Base-by-base conservation (phyloP, 2,888 invertebrate genomes). In the Suillia variegata region DNA sequence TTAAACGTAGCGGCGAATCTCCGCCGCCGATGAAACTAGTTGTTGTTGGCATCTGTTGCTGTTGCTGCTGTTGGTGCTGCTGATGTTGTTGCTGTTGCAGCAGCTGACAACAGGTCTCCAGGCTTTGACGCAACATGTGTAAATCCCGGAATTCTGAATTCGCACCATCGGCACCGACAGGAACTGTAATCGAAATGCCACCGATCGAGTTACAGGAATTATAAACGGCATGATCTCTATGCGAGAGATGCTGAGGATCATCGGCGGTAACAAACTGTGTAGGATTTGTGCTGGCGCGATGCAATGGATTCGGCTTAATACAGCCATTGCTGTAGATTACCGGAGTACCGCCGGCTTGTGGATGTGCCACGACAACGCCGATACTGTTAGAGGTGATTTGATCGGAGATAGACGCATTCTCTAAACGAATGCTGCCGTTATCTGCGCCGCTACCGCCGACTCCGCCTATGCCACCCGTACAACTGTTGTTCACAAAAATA, bases 21-120 rank as follows among this genome's bases (percentile, higher is more conserved):
- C 52, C 65, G 24, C n/a, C 26, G n/a, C 24, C 24, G 38, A 5
- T n/a, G 26, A 10, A 6, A 4, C 3, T 13, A 45, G 18, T 20
- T 3, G 4, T 45, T 20, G 17, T 3, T 6, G 17, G 20, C 18
- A 18, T 17, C 56, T 74, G 70, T 47, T 76, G 76, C 57, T 78
- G 73, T 54, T 77, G 72, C 24, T 77, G 62, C 20, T 78, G 68
- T 59, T 82, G 80, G n/a, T n/a, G n/a, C n/a, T n/a, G n/a, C n/a
- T n/a, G n/a, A n/a, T n/a, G n/a, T n/a, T n/a, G n/a, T 47, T 76
- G 76, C 57, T 78, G 73, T 54, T 77, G 72, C 24, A 77, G 62
- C 20, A 79, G 68, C 58, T 82, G 80, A 54, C 80, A 81, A 63
- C 80, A 82, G 20, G 79, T 80, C 61, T 82, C 82, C 56, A 81